Percentiles rank a stretch among this genome's conserved stretches.
These are phyloP conservation scores for Arion vulgaris DNA, from an alignment of 1,140 invertebrate genomes.

Conservation along the genomic window DNA sequence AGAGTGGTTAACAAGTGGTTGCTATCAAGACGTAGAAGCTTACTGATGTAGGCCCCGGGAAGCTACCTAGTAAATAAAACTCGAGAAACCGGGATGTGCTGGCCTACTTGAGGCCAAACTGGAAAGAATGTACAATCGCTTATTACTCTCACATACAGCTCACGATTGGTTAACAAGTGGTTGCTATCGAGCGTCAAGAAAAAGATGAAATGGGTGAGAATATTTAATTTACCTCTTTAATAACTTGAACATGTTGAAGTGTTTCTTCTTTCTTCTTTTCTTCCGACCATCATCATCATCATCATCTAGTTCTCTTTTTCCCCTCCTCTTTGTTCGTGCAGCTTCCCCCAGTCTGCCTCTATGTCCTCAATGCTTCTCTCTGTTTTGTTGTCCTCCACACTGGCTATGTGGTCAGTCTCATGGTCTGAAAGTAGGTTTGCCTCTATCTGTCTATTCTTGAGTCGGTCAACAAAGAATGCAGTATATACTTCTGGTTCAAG, in stretches of 20 bases:
- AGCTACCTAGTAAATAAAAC: too few species aligned
- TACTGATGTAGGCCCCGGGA: too few species aligned
- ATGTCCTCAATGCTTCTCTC: conserved; percentile 25
- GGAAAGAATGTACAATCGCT: too few species aligned
- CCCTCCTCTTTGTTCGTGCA: not conserved
- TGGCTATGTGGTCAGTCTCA: not conserved
- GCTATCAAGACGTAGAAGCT: too few species aligned
- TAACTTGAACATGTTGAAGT: conserved; percentile 9
- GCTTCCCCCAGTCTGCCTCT: conserved; percentile 19
- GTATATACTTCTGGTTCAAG: not conserved
- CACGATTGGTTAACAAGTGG: too few species aligned
- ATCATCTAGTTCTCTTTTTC: not conserved
- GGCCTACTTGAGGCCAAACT: too few species aligned
- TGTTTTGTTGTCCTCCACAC: not conserved
- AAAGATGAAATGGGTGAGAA: too few species aligned
- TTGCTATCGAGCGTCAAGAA: too few species aligned
- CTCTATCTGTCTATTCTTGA: not conserved
- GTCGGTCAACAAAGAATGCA: not conserved
- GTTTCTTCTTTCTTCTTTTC: not conserved
- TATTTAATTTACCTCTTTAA: conserved; percentile 10
- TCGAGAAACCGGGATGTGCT: too few species aligned
- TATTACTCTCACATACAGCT: too few species aligned
- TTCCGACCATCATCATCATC: not conserved
- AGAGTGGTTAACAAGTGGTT: too few species aligned
- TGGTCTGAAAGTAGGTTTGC: not conserved